Evolutionary conservation across 2,888 invertebrate genomes (phyloP).

Genomic region (Piscicola geometra): DNA sequence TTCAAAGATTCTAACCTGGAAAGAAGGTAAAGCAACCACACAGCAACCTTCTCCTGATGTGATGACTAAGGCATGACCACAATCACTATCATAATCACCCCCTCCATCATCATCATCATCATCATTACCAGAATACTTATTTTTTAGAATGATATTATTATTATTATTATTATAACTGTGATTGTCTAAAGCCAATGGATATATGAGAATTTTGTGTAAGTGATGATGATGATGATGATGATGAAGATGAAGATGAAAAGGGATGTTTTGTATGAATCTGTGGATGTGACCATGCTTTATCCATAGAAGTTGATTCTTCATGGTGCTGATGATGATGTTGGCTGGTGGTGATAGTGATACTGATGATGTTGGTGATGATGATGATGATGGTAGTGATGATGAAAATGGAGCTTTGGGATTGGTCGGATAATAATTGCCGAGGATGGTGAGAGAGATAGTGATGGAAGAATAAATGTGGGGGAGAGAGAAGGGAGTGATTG

Average conservation of each 20-base stretch:
- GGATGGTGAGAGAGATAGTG: not conserved
- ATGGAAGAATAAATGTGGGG: no score
- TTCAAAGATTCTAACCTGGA: no score
- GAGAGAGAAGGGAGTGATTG: no score
- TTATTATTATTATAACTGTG: conserved; percentile 4
- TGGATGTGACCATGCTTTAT: not conserved
- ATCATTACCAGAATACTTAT: no score
- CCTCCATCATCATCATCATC: conserved; percentile 31
- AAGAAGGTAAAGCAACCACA: no score
- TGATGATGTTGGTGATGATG: not conserved
- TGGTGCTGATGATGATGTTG: not conserved
- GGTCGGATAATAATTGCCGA: no score
- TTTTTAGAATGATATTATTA: not conserved
- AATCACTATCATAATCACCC: conserved; percentile 37
- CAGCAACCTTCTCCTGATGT: no score
- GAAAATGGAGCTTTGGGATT: no score
- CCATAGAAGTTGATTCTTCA: not conserved
- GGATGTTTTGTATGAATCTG: not conserved
- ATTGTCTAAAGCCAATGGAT: no score
- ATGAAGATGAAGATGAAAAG: not conserved
- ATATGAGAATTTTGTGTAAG: not conserved
- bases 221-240: not conserved
- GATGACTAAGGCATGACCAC: no score
- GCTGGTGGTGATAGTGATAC: not conserved
- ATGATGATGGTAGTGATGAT: no score